Evolutionary conservation across 2,113 vertebrate species (phyloP), one percentile per base, ranked within the genome.

Genomic region (Octodon degus): DNA sequence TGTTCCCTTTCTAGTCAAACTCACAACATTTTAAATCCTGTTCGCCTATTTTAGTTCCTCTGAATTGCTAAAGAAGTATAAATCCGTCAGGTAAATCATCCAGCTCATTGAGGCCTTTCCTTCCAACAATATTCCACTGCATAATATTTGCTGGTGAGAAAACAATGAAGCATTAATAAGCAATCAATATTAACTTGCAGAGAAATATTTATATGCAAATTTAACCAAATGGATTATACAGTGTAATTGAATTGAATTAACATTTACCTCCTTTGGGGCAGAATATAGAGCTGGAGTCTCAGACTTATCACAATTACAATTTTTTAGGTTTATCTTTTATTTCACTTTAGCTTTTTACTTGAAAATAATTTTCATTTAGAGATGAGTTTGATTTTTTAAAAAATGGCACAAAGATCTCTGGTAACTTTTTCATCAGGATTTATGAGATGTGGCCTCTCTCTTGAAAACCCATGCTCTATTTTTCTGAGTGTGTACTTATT

Each of bases 271-370:
- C 60, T 89, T 84, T 76, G 1, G 50, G 7, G 60, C 10, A 91
- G 32, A 50, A 22, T 62, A 12, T 72, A 62, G 68, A 93, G 24
- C 5, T 86, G 63, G 13, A 70, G 1, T 58, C 55, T 89, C 55
- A 86, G 67, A 89, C 63, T 37, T 58, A 65, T 65, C 62, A 86
- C 17, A 90, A 65, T 43, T 86, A 11, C 11, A 92, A 40, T 67
- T 19, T 60, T 96, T 95, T 95, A 82, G 43, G 55, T 67, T 97
- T 83, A 83, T 22, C 84, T 94, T 93, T 89, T 82, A 86, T 93
- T 93, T 91, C 85, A 92, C 80, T 95, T 65, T 91, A 90, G 60
- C 37, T 93, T 92, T 81, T 91, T 92, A 67, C 32, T 95, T 92
- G 80, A 77, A 90, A 93, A 43, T 86, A 81, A 82, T 93, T 96